Base-by-base conservation (phyloP, 1,140 invertebrate genomes). In the Araneus ventricosus region DNA sequence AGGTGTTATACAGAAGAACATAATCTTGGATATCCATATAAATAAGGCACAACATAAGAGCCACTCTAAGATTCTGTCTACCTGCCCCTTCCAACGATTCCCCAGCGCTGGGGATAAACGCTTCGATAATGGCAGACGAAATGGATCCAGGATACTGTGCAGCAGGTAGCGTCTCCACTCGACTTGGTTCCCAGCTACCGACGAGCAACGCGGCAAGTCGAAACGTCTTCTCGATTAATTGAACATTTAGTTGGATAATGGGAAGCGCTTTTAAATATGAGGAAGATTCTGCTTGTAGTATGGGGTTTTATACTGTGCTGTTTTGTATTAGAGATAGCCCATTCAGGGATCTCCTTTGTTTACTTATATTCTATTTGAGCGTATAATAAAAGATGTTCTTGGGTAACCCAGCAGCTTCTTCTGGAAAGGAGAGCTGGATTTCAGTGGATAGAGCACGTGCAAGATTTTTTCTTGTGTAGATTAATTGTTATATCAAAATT, bases 301-400 rank as follows among this genome's bases (percentile, higher is more conserved):
- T 30, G n/a, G 88, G 86, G 30, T 82, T 91, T 63, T 84, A 41
- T 82, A 20, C 75, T 1, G 34, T 61, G 30, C 79, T 63, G 59
- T 41, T 82, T 84, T 17, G 75, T 82, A 82, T 91, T 57, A 84
- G 79, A 7, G 52, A 37, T 45, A 45, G 79, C 52, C 24, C 41
- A 20, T 24, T 57, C 30, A 45, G 41, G 75, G 41, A 41, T 24
- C 70, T 22, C 89, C 63, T 91, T 91, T 84, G 79, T 91, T 91
- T 91, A 91, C 57, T 91, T 84, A 84, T 91, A 91, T 91, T 91
- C 89, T 84, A 91, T 91, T 91, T 91, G 79, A 63, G 79, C 37
- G 41, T 14, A 63, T 88, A 88, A 88, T 88, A n/a, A 75, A 88
- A 88, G 87, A 88, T 57, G 61, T 88, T 45, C 87, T 14, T 37